phyloP scores from a whole-genome alignment of 1,140 invertebrate genomes.

The Drosophila busckii region DNA sequence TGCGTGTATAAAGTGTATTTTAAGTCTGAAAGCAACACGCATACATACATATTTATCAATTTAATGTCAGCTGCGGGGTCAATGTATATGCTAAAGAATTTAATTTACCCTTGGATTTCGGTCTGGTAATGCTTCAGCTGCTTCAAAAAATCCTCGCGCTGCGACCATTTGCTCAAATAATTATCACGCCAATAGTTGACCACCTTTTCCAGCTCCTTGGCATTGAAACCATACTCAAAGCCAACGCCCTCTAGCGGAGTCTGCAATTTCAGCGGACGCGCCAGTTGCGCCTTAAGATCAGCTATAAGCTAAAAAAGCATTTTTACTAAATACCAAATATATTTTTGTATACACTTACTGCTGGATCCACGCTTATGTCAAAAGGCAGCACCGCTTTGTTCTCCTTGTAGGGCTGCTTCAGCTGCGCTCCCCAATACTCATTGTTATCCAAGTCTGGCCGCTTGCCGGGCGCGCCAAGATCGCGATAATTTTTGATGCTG shows the following conservation, averaged over 20 bases:
- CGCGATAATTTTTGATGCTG: constrained; percentile 52
- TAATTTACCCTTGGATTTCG: constrained; percentile 82
- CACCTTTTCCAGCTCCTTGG: constrained; percentile 83
- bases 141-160: constrained; percentile 85
- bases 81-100: background rate
- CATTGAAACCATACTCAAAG: constrained; percentile 90
- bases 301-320: constrained; percentile 80
- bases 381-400: constrained; percentile 50
- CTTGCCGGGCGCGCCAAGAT: constrained; percentile 44
- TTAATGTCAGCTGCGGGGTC: background rate
- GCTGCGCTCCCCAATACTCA: constrained; percentile 61
- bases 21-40: constrained; percentile 80
- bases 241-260: constrained; percentile 84
- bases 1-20: constrained; percentile 87
- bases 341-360: constrained; percentile 30
- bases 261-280: constrained; percentile 80
- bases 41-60: background rate
- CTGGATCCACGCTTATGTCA: constrained; percentile 55
- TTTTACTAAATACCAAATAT: background rate
- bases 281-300: constrained; percentile 83
- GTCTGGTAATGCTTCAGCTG: constrained; percentile 86
- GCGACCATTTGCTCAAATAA: constrained; percentile 85
- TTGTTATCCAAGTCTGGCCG: constrained; percentile 55
- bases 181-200: constrained; percentile 86
- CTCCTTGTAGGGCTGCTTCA: constrained; percentile 35